Percentiles rank a stretch among this genome's conserved stretches.
Conservation (phyloP, 2,888 invertebrate genomes). For the Taenaris catops region DNA sequence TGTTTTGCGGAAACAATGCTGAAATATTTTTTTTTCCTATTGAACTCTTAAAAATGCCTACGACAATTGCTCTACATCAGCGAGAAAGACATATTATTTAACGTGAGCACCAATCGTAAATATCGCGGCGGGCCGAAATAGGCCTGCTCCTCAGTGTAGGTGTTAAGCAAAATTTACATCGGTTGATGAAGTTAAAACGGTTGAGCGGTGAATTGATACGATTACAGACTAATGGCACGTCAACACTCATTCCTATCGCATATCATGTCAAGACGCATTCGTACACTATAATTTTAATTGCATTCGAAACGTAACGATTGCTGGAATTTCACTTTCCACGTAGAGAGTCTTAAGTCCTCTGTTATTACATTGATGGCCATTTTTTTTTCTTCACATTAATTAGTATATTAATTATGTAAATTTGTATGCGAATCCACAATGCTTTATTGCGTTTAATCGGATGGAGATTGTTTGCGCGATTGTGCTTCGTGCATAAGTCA, state of each 20-base stretch:
- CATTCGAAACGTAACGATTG: slow-evolving; percentile 4
- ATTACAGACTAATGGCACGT: neutral
- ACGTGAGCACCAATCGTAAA: too few relatives aligned
- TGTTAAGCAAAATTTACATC: too few relatives aligned
- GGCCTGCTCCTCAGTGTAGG: too few relatives aligned
- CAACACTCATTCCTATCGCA: too few relatives aligned
- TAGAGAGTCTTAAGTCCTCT: slow-evolving; percentile 34
- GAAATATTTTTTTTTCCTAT: too few relatives aligned
- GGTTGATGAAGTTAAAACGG: too few relatives aligned
- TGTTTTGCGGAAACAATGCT: too few relatives aligned
- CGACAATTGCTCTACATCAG: too few relatives aligned
- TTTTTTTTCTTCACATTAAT: slow-evolving; percentile 53
- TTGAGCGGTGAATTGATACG: too few relatives aligned
- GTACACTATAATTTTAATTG: slow-evolving; percentile 15
- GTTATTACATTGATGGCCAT: slow-evolving; percentile 39
- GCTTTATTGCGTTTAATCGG: slow-evolving; percentile 63
- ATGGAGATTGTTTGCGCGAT: slow-evolving; percentile 48
- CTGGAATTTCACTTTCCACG: slow-evolving; percentile 43
- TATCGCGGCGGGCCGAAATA: too few relatives aligned
- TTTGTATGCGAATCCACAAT: slow-evolving; percentile 69
- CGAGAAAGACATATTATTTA: too few relatives aligned
- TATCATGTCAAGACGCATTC: slow-evolving; percentile 13
- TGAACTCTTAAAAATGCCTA: too few relatives aligned
- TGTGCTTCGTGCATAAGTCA: slow-evolving; percentile 17
- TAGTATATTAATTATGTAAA: slow-evolving; percentile 74